Conservation (phyloP, 2,113 vertebrate species). For the Pundamilia nyererei region DNA sequence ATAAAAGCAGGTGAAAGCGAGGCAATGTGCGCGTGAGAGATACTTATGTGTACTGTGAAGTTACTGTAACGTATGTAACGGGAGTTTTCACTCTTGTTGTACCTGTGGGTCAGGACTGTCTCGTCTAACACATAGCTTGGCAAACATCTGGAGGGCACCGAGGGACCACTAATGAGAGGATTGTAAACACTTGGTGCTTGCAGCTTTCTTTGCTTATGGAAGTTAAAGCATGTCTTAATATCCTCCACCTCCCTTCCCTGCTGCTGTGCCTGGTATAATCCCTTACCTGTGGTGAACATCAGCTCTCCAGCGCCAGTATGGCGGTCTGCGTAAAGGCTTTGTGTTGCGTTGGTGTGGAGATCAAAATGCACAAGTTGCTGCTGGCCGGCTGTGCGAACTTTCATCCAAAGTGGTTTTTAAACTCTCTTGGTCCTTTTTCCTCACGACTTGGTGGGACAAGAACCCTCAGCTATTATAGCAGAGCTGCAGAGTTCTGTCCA, state of each 20-base stretch:
- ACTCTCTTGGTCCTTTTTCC: not conserved
- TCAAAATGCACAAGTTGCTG: conserved; percentile 11
- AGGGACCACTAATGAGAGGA: not conserved
- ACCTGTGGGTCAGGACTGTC: not conserved
- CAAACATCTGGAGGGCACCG: not conserved
- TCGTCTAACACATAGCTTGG: not conserved
- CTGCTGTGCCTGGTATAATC: not conserved
- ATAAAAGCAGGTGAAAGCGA: not conserved
- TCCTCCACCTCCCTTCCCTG: not conserved
- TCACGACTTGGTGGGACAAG: not conserved
- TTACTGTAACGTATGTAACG: not conserved
- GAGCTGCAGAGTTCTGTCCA: not conserved
- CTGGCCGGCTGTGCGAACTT: conserved; percentile 1
- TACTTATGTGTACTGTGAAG: accelerated
- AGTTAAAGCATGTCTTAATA: not conserved
- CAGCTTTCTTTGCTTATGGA: not conserved
- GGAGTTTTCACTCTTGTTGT: not conserved
- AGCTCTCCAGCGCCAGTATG: not conserved
- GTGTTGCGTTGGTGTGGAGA: not conserved
- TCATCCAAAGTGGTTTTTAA: not conserved
- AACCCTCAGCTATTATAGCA: not conserved
- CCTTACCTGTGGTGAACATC: not conserved
- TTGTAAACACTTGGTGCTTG: not conserved
- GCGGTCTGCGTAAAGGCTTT: conserved; percentile 8
- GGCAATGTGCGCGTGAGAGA: not conserved